Evolutionary conservation across 2,888 invertebrate species (phyloP).

Genomic region (Chalcosyrphus nemorum): DNA sequence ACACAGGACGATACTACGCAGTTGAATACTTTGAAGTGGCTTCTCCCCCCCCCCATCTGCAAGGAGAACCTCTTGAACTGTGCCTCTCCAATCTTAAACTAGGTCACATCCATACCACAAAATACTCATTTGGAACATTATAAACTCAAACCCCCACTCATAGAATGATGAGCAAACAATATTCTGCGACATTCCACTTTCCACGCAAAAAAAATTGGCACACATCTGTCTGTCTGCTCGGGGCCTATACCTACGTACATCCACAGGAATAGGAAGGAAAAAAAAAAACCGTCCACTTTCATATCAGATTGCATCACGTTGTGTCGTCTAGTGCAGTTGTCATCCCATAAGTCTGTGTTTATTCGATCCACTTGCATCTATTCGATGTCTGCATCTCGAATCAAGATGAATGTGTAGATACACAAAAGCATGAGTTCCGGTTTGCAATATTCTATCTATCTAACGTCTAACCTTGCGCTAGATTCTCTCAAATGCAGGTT

Average conservation of each 20-base stretch:
- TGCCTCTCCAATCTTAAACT: too few relatives aligned
- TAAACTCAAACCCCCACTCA: background rate
- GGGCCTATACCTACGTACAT: background rate
- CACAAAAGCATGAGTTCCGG: slow-evolving; percentile 55
- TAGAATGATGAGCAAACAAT: slow-evolving; percentile 19
- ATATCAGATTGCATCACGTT: slow-evolving; percentile 58
- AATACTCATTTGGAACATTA: background rate
- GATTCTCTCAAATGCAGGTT: slow-evolving; percentile 24
- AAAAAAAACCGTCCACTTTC: slow-evolving; percentile 39
- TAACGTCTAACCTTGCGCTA: slow-evolving; percentile 64
- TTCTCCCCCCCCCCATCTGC: too few relatives aligned
- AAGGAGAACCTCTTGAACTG: background rate
- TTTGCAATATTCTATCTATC: slow-evolving; percentile 24
- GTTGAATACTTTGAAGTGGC: too few relatives aligned
- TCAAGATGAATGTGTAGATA: too few relatives aligned
- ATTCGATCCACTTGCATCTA: slow-evolving; percentile 42
- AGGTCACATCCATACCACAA: background rate
- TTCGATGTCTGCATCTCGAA: slow-evolving; percentile 23
- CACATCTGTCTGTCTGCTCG: background rate
- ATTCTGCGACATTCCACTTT: slow-evolving; percentile 24
- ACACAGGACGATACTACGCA: too few relatives aligned
- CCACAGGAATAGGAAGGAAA: background rate
- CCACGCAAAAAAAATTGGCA: background rate
- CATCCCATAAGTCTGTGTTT: slow-evolving; percentile 27
- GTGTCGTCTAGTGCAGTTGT: slow-evolving; percentile 11